These are phyloP conservation scores for Harlomillsia oculata DNA, from an alignment of 1,140 invertebrate species.

Conservation along the genomic window DNA sequence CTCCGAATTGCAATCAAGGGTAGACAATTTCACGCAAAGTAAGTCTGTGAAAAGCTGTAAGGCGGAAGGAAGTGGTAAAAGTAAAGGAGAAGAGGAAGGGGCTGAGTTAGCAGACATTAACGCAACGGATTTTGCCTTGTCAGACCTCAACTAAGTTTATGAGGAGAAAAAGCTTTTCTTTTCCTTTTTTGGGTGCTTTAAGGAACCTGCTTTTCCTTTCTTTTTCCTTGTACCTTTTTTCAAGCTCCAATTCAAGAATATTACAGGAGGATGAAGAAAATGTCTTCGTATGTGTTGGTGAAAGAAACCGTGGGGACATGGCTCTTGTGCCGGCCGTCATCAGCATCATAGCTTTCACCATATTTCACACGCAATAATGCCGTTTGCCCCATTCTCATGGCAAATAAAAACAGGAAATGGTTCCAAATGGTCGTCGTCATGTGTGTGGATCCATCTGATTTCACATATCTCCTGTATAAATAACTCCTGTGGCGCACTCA, in stretches of 20 bases:
- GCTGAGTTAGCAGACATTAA: constrained; percentile 28
- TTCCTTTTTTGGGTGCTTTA: background rate
- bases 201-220: background rate
- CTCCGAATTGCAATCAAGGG: constrained; percentile 14
- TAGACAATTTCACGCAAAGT: constrained; percentile 13
- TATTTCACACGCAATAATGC: constrained; percentile 30
- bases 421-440: constrained; percentile 23
- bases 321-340: too few species aligned
- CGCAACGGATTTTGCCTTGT: constrained; percentile 23
- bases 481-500: constrained; percentile 13
- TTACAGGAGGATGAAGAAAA: background rate
- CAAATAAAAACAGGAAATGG: constrained; percentile 31
- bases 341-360: constrained; percentile 19
- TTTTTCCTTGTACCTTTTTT: background rate
- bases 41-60: background rate
- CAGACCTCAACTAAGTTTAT: constrained; percentile 22
- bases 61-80: background rate
- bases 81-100: constrained; percentile 16
- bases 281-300: background rate
- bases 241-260: background rate
- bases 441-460: constrained; percentile 19
- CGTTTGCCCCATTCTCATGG: constrained; percentile 25
- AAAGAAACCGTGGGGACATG: background rate
- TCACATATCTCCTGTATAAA: constrained; percentile 24
- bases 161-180: constrained; percentile 15